Percentiles rank a stretch among this genome's conserved stretches.
These are phyloP conservation scores for Cervus canadensis DNA, from an alignment of 2,113 vertebrate genomes.

Conservation along the genomic window DNA sequence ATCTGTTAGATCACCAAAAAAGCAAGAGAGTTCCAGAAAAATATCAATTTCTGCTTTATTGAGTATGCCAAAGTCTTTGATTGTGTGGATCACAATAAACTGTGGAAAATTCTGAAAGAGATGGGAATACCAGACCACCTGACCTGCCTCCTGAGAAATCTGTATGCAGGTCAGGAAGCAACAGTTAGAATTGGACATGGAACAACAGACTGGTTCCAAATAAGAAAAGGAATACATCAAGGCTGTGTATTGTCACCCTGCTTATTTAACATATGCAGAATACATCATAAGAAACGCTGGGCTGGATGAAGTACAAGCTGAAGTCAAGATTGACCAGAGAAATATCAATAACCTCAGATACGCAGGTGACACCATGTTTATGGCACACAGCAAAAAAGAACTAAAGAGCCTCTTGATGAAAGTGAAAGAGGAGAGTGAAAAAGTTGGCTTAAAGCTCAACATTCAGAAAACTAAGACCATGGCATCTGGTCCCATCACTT, in stretches of 20 bases:
- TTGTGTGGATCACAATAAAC: not conserved
- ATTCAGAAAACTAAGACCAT: not conserved
- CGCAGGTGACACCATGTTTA: not conserved
- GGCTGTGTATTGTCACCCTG: not conserved
- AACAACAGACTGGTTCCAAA: not conserved
- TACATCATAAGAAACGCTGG: not conserved
- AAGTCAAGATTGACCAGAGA: not conserved
- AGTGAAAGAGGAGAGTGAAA: not conserved
- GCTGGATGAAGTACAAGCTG: not conserved
- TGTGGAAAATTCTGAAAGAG: not conserved
- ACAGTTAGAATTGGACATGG: not conserved
- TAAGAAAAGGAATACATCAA: not conserved
- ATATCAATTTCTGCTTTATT: not conserved
- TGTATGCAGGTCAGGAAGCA: not conserved
- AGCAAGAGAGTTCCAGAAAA: not conserved
- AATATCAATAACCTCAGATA: not conserved
- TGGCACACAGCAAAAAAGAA: not conserved
- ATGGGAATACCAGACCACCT: not conserved
- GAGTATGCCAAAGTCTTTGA: not conserved
- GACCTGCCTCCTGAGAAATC: not conserved
- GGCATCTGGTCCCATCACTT: not conserved
- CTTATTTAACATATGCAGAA: not conserved
- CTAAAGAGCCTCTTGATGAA: too few relatives aligned
- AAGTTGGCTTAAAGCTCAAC: not conserved
- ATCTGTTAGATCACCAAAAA: fast-evolving